Conservation (phyloP, 1,140 invertebrate species). For the Diorhabda carinulata region DNA sequence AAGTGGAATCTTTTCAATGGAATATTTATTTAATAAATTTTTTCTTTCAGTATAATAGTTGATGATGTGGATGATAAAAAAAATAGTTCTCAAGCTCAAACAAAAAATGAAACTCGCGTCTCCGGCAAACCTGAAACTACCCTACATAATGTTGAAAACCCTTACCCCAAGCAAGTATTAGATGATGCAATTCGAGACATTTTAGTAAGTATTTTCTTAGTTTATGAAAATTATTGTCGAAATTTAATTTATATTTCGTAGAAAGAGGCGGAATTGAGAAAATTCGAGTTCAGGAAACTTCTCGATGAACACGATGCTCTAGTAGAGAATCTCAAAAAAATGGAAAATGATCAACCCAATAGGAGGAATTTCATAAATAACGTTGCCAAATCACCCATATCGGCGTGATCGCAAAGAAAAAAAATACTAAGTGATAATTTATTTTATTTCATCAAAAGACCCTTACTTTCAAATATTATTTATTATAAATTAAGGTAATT, state of each 20-base stretch:
- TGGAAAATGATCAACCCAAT: constrained; percentile 35
- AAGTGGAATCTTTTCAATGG: neutral
- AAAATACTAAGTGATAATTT: too few relatives aligned
- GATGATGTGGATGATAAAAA: constrained; percentile 34
- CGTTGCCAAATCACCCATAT: constrained; percentile 15
- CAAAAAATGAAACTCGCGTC: neutral
- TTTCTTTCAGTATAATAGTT: constrained; percentile 35
- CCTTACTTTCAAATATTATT: too few relatives aligned
- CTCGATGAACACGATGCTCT: constrained; percentile 42
- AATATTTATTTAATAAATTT: neutral
- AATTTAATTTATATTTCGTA: constrained; percentile 26
- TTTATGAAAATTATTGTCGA: neutral
- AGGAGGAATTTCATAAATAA: constrained; percentile 14
- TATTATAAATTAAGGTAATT: too few relatives aligned
- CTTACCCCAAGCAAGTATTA: constrained; percentile 8
- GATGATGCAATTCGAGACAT: constrained; percentile 27
- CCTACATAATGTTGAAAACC: constrained; percentile 1
- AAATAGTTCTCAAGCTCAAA: constrained; percentile 20
- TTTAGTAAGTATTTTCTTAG: constrained; percentile 22
- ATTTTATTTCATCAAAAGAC: too few relatives aligned
- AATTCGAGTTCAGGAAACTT: constrained; percentile 41
- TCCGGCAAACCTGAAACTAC: neutral
- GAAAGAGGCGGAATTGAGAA: constrained; percentile 41
- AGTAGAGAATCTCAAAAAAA: constrained; percentile 42
- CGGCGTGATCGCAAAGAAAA: constrained; percentile 7